phyloP scores from a whole-genome alignment of 2,113 vertebrate species.

The Catharus bicknelli region DNA sequence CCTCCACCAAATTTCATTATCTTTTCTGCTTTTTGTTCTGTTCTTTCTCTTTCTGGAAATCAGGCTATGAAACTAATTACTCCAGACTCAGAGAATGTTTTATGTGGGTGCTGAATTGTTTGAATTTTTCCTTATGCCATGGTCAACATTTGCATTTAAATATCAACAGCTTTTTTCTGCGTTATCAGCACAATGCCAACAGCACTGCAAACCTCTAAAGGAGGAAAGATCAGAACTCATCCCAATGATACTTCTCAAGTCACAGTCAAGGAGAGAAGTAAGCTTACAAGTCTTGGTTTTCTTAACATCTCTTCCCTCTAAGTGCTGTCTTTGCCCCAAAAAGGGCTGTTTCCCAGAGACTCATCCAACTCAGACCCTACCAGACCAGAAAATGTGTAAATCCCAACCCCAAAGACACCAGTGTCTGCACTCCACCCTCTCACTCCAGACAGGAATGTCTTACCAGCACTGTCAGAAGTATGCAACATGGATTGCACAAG shows the following conservation, averaged over 20 bases:
- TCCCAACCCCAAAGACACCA: background rate
- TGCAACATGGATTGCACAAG: background rate
- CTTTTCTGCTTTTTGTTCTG: background rate
- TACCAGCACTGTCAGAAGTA: background rate
- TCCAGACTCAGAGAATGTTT: slow-evolving; percentile 21
- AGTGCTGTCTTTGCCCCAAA: fast-evolving
- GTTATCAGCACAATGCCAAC: background rate
- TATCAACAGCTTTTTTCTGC: background rate
- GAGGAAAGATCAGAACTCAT: background rate
- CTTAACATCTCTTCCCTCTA: background rate
- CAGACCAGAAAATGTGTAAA: background rate
- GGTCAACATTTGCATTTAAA: background rate
- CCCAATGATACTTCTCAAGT: background rate
- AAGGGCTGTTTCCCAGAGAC: background rate
- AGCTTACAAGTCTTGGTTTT: background rate
- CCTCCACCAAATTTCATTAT: background rate
- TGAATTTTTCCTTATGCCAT: background rate
- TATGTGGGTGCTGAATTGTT: background rate
- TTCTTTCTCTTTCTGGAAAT: slow-evolving; percentile 39
- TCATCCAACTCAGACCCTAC: background rate
- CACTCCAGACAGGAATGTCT: background rate
- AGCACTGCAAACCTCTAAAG: background rate
- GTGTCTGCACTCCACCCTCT: background rate
- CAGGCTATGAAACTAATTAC: slow-evolving; percentile 53
- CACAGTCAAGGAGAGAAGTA: background rate